Percentiles rank a stretch among this genome's conserved stretches.
phyloP scores from a whole-genome alignment of 1,140 invertebrate species.

The Trichogramma pretiosum region DNA sequence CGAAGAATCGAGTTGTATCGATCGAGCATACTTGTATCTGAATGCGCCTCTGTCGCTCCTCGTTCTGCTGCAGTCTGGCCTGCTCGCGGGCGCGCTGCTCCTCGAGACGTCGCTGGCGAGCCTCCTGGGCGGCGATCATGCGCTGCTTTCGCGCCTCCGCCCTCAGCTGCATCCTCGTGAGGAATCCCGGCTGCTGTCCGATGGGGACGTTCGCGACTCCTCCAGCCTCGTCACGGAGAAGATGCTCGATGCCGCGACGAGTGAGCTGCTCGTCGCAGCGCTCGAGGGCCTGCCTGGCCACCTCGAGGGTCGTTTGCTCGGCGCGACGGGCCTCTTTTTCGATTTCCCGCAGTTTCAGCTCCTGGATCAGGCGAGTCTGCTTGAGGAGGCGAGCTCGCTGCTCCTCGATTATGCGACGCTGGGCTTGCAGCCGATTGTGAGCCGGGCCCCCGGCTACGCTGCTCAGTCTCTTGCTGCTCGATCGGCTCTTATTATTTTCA shows the following conservation, averaged over 20 bases:
- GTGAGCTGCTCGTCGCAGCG: slow-evolving; percentile 31
- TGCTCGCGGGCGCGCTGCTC: slow-evolving; percentile 27
- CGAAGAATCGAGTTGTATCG: no score
- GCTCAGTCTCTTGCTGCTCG: neutral
- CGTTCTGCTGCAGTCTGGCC: slow-evolving; percentile 19
- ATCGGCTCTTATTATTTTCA: neutral
- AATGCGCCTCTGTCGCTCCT: slow-evolving; percentile 23
- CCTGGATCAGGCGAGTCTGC: slow-evolving; percentile 33
- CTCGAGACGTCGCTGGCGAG: slow-evolving; percentile 25
- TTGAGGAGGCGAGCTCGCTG: slow-evolving; percentile 33
- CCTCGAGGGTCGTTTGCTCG: slow-evolving; percentile 28
- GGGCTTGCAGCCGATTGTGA: slow-evolving; percentile 28
- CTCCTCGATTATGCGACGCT: slow-evolving; percentile 36
- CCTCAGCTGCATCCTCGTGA: slow-evolving; percentile 31
- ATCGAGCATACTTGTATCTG: no score
- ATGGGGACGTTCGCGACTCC: slow-evolving; percentile 21
- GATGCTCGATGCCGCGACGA: slow-evolving; percentile 29
- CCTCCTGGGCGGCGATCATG: slow-evolving; percentile 25
- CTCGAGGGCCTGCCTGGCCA: slow-evolving; percentile 27
- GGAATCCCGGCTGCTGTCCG: slow-evolving; percentile 36
- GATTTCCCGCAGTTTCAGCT: slow-evolving; percentile 34
- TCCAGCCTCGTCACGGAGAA: slow-evolving; percentile 34
- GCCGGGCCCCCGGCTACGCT: slow-evolving; percentile 22
- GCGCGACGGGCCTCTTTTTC: slow-evolving; percentile 26
- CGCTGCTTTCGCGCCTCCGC: slow-evolving; percentile 27